These are phyloP conservation scores for Corella eumyota DNA, from an alignment of 23 tunicate species.

Conservation along the genomic window DNA sequence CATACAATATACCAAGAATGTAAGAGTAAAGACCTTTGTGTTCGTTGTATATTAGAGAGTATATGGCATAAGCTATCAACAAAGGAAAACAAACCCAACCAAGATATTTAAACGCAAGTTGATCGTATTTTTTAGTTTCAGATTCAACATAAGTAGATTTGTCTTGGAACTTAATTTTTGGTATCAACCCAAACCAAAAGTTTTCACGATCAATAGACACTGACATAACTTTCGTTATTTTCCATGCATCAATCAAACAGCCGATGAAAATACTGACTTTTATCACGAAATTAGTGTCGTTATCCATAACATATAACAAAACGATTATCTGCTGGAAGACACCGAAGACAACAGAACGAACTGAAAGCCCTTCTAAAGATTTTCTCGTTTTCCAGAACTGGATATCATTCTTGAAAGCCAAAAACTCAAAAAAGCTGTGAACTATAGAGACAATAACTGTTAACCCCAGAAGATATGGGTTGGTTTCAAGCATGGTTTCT, in stretches of 20 bases:
- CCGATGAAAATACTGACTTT: constrained; percentile 79
- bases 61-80: constrained; percentile 52
- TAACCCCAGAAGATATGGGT: constrained; percentile 88
- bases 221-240: constrained; percentile 86
- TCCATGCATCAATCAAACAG: constrained; percentile 90
- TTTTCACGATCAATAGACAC: constrained; percentile 36
- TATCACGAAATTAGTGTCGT: constrained; percentile 89
- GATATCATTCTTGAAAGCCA: constrained; percentile 90
- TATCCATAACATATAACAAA: constrained; percentile 76
- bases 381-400: constrained; percentile 97
- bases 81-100: constrained; percentile 80
- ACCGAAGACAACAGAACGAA: constrained; percentile 65
- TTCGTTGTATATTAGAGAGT: constrained; percentile 77
- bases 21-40: constrained; percentile 88
- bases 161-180: constrained; percentile 61
- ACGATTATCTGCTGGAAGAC: constrained; percentile 74
- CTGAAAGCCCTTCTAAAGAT: constrained; percentile 85
- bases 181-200: constrained; percentile 37
- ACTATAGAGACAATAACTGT: constrained; percentile 74
- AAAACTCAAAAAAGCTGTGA: constrained; percentile 92
- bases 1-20: constrained; percentile 71
- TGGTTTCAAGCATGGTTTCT: constrained; percentile 73
- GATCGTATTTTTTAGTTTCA: constrained; percentile 85
- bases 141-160: constrained; percentile 83
- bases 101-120: constrained; percentile 92